Conservation (phyloP, 1,140 invertebrate genomes). For the Procambarus virginalis region DNA sequence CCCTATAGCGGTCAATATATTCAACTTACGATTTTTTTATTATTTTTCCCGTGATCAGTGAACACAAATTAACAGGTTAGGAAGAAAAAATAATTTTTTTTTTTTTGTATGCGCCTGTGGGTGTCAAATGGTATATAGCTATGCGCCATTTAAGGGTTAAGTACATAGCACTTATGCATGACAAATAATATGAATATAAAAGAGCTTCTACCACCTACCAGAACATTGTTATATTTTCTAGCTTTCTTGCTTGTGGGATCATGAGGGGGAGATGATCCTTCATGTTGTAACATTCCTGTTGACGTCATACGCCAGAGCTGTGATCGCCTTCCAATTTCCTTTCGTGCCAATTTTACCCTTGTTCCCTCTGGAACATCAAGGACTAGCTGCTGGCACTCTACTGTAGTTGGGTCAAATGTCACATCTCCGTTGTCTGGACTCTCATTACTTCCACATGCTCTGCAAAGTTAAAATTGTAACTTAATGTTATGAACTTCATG, state of each 20-base stretch:
- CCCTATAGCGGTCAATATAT: too few relatives aligned
- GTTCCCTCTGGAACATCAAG: conserved; percentile 82
- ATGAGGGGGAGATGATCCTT: conserved; percentile 83
- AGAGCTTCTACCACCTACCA: conserved; percentile 42
- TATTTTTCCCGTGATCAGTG: too few relatives aligned
- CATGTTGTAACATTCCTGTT: conserved; percentile 91
- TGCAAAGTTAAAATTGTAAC: conserved; percentile 28
- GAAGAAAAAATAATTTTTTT: too few relatives aligned
- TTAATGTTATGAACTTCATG: not conserved
- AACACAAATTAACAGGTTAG: too few relatives aligned
- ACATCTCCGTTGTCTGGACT: conserved; percentile 71
- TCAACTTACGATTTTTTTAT: too few relatives aligned
- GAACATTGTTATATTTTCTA: conserved; percentile 37
- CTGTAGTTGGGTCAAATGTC: conserved; percentile 77
- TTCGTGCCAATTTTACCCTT: conserved; percentile 85
- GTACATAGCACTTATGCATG: too few relatives aligned
- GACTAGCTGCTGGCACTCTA: conserved; percentile 84
- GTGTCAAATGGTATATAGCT: too few relatives aligned
- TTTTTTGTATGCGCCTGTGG: too few relatives aligned
- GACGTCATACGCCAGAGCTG: conserved; percentile 97
- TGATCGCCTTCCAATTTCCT: conserved; percentile 88
- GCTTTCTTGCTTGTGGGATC: conserved; percentile 73
- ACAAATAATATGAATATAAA: not conserved
- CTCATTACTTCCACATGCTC: conserved; percentile 72
- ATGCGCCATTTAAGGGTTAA: too few relatives aligned